A percentile compares a stretch with the other conserved stretches of the same genome.
phyloP scores from a whole-genome alignment of 2,888 invertebrate genomes.

The Andrena fulva region DNA sequence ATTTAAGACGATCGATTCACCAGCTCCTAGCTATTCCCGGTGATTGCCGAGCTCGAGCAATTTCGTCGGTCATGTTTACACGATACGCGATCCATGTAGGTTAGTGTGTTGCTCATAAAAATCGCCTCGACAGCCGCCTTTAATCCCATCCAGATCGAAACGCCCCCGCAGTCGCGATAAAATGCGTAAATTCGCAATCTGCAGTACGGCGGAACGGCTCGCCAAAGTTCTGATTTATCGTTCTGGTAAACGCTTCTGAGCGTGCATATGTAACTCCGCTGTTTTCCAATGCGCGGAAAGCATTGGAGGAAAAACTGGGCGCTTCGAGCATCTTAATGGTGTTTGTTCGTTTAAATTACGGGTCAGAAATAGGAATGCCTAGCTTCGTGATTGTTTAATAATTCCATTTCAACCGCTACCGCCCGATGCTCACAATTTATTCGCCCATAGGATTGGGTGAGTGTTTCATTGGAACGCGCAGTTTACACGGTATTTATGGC shows the following conservation, averaged over 20 bases:
- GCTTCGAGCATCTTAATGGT: not conserved
- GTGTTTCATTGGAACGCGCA: conserved; percentile 34
- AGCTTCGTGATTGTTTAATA: not conserved
- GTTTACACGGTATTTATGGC: conserved; percentile 32
- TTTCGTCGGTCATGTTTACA: conserved; percentile 22
- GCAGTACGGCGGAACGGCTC: not conserved
- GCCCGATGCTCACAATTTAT: conserved; percentile 1
- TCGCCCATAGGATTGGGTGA: not conserved
- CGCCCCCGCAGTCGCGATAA: conserved; percentile 12
- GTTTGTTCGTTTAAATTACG: not conserved
- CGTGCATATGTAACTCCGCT: not conserved
- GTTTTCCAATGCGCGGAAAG: not conserved
- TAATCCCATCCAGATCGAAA: conserved; percentile 32
- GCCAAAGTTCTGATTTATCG: conserved; percentile 36
- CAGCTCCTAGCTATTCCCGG: not conserved
- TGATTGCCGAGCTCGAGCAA: not conserved
- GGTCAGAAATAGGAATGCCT: not conserved
- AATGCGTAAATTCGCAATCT: conserved; percentile 40
- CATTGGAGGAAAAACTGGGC: not conserved
- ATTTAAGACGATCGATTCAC: conserved; percentile 37
- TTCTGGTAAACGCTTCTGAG: not conserved
- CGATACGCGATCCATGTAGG: not conserved
- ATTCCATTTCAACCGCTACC: not conserved
- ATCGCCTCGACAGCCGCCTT: conserved; percentile 25
- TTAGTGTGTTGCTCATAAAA: conserved; percentile 13